Base-by-base conservation (phyloP, 2,888 invertebrate genomes). In the Polydrusus cervinus region DNA sequence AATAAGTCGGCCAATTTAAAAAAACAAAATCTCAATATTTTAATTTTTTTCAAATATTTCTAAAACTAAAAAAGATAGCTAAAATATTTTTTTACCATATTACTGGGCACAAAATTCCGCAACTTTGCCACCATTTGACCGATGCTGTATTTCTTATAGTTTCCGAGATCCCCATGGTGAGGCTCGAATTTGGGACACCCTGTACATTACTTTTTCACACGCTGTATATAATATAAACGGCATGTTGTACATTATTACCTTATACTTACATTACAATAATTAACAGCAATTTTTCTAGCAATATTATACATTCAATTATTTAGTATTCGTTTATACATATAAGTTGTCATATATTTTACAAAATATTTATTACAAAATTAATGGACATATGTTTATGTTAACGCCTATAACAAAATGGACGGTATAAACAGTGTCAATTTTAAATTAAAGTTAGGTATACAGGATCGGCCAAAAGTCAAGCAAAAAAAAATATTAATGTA, bases 341-440 rank as follows among this genome's bases (percentile, higher is more conserved):
- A 18, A 25, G 11, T 25, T 55, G 30, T 13, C 16, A 57, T 34
- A 57, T 16, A 16, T 57, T 16, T 57, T 38, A 57, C 25, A 53
- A 25, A 25, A 13, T 30, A 30, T 53, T 53, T 30, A 30, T 6
- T 30, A 45, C 34, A 62, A 62, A 53, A 53, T 66, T 18, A 66
- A 11, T 38, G 40, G 18, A 38, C 14, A 51, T 20, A 51, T 65
- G 14, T 38, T 49, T 51, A 67, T 67, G 53, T 57, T 14, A 38
- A 70, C 57, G 61, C 43, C 61, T 61, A 70, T 69, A 69, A 60
- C 62, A 61, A 62, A 51, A 70, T 70, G 70, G 70, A 70, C 70
- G 70, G 70, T 70, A 62, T 9, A 49, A 62, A 34, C 38, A 51
- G 45, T 62, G 10, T 61, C 8, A 13, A 43, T 40, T 5, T 60